phyloP scores from a whole-genome alignment of 2,113 vertebrate genomes.

The Echinops telfairi region DNA sequence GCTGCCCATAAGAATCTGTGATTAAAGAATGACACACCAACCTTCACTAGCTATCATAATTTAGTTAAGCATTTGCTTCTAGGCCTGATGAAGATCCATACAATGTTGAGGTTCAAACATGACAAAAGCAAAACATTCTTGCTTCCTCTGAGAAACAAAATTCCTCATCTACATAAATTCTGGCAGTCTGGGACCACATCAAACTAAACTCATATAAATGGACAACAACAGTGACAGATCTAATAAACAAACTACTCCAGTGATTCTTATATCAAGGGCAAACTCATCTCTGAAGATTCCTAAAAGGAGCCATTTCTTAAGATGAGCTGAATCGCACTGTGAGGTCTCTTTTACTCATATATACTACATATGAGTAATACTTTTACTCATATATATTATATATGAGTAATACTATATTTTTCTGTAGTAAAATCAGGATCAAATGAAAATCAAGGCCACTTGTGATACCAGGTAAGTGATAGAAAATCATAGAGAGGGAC shows the following conservation, averaged over 20 bases:
- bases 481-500: no score
- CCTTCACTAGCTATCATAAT: constrained; percentile 12
- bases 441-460: no score
- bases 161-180: not conserved
- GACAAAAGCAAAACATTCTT: not conserved
- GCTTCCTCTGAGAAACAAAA: constrained; percentile 13
- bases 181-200: not conserved
- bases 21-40: not conserved
- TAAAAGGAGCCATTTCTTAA: not conserved
- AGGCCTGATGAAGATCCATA: not conserved
- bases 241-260: not conserved
- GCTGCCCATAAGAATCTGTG: not conserved
- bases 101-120: not conserved
- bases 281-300: not conserved
- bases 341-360: not conserved
- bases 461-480: no score
- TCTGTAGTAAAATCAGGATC: no score
- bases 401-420: no score
- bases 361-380: no score
- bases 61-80: constrained; percentile 2
- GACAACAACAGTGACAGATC: not conserved
- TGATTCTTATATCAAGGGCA: not conserved
- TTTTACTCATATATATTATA: no score
- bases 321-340: not conserved
- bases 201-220: not conserved